Evolutionary conservation across 2,797 vertebrate species (phyloP).

Genomic region (Potorous gilbertii): DNA sequence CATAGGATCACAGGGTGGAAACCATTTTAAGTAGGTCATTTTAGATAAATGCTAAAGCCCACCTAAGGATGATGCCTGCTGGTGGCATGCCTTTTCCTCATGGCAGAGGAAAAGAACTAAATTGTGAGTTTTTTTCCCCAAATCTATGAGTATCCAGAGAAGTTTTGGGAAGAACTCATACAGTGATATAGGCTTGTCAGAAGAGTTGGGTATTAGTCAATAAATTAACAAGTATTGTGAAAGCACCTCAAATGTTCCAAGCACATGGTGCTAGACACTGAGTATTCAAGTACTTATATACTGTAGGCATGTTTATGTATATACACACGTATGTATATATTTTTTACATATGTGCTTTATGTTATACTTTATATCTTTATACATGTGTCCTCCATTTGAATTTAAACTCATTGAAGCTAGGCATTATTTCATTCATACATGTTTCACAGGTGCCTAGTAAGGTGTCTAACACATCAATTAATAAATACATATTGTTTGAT

Average conservation of each 20-base stretch:
- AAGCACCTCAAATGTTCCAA: neutral
- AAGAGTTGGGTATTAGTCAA: neutral
- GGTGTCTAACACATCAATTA: neutral
- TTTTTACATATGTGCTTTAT: neutral
- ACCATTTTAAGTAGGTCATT: neutral
- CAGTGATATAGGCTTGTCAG: neutral
- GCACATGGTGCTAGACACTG: neutral
- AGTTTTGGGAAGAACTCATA: neutral
- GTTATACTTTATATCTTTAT: neutral
- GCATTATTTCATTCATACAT: neutral
- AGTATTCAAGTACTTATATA: neutral
- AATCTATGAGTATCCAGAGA: neutral
- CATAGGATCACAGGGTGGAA: neutral
- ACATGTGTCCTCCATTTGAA: too few relatives aligned
- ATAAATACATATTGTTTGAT: neutral
- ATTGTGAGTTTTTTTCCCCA: neutral
- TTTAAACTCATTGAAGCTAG: neutral
- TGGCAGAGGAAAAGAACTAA: neutral
- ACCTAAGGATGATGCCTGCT: neutral
- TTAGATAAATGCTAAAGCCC: neutral
- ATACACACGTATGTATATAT: neutral
- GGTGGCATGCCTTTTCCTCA: neutral
- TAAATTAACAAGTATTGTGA: neutral
- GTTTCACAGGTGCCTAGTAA: neutral
- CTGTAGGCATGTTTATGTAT: neutral